phyloP scores from a whole-genome alignment of 2,797 vertebrate genomes.

The Pseudochirops corinnae region DNA sequence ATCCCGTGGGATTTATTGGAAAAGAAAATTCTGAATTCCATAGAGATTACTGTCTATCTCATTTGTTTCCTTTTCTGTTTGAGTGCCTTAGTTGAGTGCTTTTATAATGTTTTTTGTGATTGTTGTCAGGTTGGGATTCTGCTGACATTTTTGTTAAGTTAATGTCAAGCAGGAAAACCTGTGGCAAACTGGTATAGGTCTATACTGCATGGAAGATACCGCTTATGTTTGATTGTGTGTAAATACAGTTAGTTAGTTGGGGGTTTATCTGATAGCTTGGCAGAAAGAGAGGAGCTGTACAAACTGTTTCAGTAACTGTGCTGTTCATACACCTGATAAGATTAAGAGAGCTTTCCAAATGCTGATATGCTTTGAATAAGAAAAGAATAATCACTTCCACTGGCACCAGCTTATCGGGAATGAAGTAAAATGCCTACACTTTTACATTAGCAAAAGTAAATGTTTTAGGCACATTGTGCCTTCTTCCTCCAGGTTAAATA shows the following conservation, averaged over 20 bases:
- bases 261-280: conserved; percentile 88
- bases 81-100: conserved; percentile 48
- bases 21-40: conserved; percentile 19
- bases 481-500: conserved; percentile 85
- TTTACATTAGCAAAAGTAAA: conserved; percentile 90
- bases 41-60: conserved; percentile 28
- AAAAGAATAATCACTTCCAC: conserved; percentile 89
- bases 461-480: conserved; percentile 86
- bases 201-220: conserved; percentile 77
- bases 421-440: conserved; percentile 88
- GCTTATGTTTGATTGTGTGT: conserved; percentile 86
- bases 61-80: conserved; percentile 51
- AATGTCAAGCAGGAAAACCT: conserved; percentile 76
- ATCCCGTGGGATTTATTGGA: neutral
- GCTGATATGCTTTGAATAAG: conserved; percentile 91
- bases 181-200: conserved; percentile 70
- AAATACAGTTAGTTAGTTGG: conserved; percentile 89
- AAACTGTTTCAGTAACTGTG: conserved; percentile 88
- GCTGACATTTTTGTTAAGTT: conserved; percentile 78
- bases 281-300: conserved; percentile 85
- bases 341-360: conserved; percentile 88
- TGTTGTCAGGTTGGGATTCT: conserved; percentile 70
- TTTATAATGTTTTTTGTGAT: conserved; percentile 76
- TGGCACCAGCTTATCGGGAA: conserved; percentile 89
- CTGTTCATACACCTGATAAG: conserved; percentile 90